Evolutionary conservation across 2,797 vertebrate genomes (phyloP).

Genomic region (Sebastes elongatus): DNA sequence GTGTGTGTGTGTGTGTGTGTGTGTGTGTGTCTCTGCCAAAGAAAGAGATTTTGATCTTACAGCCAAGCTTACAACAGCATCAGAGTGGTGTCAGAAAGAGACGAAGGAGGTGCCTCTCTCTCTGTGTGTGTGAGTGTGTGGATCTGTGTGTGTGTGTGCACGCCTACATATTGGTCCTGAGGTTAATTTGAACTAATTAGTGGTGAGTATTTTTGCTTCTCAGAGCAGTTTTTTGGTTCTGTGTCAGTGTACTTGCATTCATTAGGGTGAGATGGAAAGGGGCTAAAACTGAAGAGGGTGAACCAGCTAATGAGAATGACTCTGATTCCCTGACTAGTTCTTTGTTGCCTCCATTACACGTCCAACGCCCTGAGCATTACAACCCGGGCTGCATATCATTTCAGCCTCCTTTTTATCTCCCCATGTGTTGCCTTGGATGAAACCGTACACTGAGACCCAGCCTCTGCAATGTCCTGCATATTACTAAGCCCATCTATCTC

Average conservation of each 20-base stretch:
- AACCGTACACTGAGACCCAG: slow-evolving; percentile 24
- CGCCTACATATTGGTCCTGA: slow-evolving; percentile 67
- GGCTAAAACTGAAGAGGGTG: slow-evolving; percentile 54
- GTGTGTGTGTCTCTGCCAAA: slow-evolving; percentile 59
- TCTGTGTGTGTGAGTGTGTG: slow-evolving; percentile 6
- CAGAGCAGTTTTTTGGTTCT: slow-evolving; percentile 67
- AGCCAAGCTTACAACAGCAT: slow-evolving; percentile 77
- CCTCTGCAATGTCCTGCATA: slow-evolving; percentile 68
- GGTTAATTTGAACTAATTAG: slow-evolving; percentile 82
- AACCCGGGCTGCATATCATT: slow-evolving; percentile 48
- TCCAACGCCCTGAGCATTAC: slow-evolving; percentile 56
- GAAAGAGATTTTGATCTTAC: slow-evolving; percentile 75
- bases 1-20: slow-evolving; percentile 5
- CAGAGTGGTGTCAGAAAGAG: slow-evolving; percentile 70
- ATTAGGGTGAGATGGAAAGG: slow-evolving; percentile 55
- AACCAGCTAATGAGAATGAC: slow-evolving; percentile 71
- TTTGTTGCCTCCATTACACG: slow-evolving; percentile 65
- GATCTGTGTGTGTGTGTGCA: slow-evolving; percentile 1
- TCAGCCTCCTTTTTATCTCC: slow-evolving; percentile 59
- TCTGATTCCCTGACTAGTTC: slow-evolving; percentile 63
- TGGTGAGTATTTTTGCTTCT: slow-evolving; percentile 66
- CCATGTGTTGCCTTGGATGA: slow-evolving; percentile 53
- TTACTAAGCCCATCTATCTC: slow-evolving; percentile 73
- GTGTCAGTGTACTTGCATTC: slow-evolving; percentile 66
- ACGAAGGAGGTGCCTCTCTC: slow-evolving; percentile 44